Conservation (phyloP, 2,113 vertebrate species). For the Scalopus aquaticus region DNA sequence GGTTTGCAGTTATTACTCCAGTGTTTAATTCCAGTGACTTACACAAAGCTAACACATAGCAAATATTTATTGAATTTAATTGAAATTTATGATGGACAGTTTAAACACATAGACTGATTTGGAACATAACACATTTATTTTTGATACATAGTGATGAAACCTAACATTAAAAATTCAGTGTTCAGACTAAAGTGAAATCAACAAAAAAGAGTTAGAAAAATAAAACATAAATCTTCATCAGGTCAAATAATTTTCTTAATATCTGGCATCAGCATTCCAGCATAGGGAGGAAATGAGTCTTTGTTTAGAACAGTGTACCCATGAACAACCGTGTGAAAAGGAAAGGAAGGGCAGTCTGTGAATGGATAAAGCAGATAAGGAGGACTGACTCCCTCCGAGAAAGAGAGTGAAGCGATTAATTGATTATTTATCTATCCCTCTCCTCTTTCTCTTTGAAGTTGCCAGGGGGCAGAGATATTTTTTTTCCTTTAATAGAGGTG, state of each 20-base stretch:
- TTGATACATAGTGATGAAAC: not conserved
- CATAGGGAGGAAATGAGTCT: not conserved
- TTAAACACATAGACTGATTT: not conserved
- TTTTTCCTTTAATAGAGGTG: not conserved
- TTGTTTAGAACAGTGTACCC: not conserved
- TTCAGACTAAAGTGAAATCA: slow-evolving; percentile 17
- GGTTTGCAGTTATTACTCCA: not conserved
- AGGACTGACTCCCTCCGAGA: not conserved
- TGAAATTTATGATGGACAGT: not conserved
- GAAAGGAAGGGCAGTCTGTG: not conserved
- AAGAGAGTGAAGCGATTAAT: not conserved
- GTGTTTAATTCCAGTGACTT: not conserved
- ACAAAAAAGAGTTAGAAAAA: slow-evolving; percentile 29
- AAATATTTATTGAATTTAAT: not conserved
- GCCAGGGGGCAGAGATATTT: not conserved
- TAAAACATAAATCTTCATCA: slow-evolving; percentile 2
- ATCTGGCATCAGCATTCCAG: slow-evolving; percentile 37
- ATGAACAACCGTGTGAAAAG: slow-evolving; percentile 14
- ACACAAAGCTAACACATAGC: not conserved
- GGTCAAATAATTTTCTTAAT: slow-evolving; percentile 37
- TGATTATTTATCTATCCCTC: not conserved
- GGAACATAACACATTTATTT: not conserved
- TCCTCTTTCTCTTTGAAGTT: not conserved
- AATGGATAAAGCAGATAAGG: not conserved
- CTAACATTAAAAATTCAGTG: slow-evolving; percentile 26